Evolutionary conservation across 2,888 invertebrate species (phyloP), one percentile per base, ranked within the genome.

Genomic region (Graphium colonna): DNA sequence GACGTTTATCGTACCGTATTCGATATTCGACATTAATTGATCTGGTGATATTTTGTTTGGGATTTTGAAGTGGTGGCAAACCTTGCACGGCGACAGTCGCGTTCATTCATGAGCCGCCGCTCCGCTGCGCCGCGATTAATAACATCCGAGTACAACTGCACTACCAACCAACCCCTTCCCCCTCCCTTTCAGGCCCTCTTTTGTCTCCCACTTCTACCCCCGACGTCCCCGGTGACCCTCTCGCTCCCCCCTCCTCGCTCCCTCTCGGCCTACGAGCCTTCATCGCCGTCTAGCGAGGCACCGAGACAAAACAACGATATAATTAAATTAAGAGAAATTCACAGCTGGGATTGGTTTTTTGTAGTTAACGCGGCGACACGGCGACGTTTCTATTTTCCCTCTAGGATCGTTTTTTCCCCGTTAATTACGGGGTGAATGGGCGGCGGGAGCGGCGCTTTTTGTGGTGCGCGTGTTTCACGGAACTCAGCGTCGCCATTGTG

Each of bases 341-440:
- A 73, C 73, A 71, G 76, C 70, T 65, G 73, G 69, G 66, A 52
- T 63, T 60, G 67, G 38, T 36, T 79, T 82, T 80, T 82, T 77
- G 69, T 62, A 59, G 60, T 54, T 55, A 61, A 61, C 68, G 64
- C 71, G 61, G 68, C 68, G 73, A 71, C 77, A 81, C 83, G 79
- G 82, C 75, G 71, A 82, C 82, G 74, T 82, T 86, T 83, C 82
- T 75, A 79, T 87, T 82, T 85, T 83, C 80, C 77, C 73, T 79
- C 75, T 74, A 74, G 71, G 64, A 62, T 59, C 66, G 68, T 79
- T 87, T 87, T 87, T 87, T 87, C 60, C 71, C 78, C 81, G 75
- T 84, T 83, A 85, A 88, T 87, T 87, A 85, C 72, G 77, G 64
- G 67, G 75, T 85, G 87, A 88, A 88, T 86, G 79, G 80, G 62